These are phyloP conservation scores for Brienomyrus longianalis DNA, from an alignment of 2,113 vertebrate species.

Conservation along the genomic window DNA sequence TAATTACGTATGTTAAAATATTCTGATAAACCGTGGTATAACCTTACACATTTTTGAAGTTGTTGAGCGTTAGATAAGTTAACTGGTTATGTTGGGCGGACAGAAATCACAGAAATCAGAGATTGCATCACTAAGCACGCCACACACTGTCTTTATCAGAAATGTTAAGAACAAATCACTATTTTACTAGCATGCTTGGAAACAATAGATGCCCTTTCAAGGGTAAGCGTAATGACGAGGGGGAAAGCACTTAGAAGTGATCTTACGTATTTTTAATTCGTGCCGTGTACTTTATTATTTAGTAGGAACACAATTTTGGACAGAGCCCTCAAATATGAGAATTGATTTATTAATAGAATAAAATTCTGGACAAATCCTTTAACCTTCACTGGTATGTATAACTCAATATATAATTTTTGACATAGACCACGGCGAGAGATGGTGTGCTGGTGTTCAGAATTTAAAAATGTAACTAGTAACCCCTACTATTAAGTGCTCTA, in stretches of 20 bases:
- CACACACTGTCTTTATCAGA: neutral
- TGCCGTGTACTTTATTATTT: neutral
- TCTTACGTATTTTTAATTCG: neutral
- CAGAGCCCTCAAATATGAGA: neutral
- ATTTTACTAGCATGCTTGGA: neutral
- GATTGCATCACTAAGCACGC: neutral
- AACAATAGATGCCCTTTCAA: constrained; percentile 4
- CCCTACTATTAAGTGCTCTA: neutral
- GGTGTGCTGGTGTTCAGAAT: neutral
- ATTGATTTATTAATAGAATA: neutral
- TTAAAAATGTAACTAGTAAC: neutral
- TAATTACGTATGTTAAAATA: neutral
- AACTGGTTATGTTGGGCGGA: neutral
- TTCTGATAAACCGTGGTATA: neutral
- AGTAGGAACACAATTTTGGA: neutral
- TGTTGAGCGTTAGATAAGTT: neutral
- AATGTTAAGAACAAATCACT: neutral
- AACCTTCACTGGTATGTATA: neutral
- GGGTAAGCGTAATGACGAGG: neutral
- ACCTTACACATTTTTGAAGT: neutral
- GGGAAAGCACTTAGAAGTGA: neutral
- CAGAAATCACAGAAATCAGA: neutral
- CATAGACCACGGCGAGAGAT: neutral
- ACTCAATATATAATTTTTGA: neutral
- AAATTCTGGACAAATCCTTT: neutral